Percentiles rank a stretch among this genome's conserved stretches.
Evolutionary conservation across 37 sponge, comb jelly and placozoan genomes (phyloP).

Genomic region (Sycon ciliatum): DNA sequence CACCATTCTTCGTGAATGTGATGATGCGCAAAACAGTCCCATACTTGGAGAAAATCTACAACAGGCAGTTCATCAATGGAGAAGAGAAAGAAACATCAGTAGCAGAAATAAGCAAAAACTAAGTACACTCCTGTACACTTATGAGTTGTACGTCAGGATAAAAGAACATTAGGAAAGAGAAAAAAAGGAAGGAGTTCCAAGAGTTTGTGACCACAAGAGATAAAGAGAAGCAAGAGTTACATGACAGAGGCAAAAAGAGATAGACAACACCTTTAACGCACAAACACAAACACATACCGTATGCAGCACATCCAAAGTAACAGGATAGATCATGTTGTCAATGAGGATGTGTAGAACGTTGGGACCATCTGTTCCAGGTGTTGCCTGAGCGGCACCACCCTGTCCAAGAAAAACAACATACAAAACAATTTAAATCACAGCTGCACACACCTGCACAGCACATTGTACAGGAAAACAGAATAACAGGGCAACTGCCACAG

Average conservation of each 20-base stretch:
- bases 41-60: slow-evolving; percentile 75
- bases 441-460: too few relatives aligned
- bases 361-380: too few relatives aligned
- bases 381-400: too few relatives aligned
- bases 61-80: too few relatives aligned
- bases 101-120: too few relatives aligned
- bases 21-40: slow-evolving; percentile 73
- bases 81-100: too few relatives aligned
- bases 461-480: too few relatives aligned
- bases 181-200: not conserved
- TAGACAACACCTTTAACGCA: not conserved
- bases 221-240: not conserved
- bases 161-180: not conserved
- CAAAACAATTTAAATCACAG: too few relatives aligned
- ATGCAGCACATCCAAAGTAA: slow-evolving; percentile 71
- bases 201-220: not conserved
- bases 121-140: too few relatives aligned
- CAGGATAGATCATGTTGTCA: slow-evolving; percentile 82
- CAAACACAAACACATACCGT: slow-evolving; percentile 36
- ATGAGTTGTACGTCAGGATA: too few relatives aligned
- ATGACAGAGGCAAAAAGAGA: slow-evolving; percentile 12
- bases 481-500: too few relatives aligned
- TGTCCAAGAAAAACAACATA: too few relatives aligned
- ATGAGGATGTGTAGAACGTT: slow-evolving; percentile 67
- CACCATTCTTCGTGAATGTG: slow-evolving; percentile 81